These are phyloP conservation scores for Hypercompe scribonia DNA, from an alignment of 2,888 invertebrate species.

Conservation along the genomic window DNA sequence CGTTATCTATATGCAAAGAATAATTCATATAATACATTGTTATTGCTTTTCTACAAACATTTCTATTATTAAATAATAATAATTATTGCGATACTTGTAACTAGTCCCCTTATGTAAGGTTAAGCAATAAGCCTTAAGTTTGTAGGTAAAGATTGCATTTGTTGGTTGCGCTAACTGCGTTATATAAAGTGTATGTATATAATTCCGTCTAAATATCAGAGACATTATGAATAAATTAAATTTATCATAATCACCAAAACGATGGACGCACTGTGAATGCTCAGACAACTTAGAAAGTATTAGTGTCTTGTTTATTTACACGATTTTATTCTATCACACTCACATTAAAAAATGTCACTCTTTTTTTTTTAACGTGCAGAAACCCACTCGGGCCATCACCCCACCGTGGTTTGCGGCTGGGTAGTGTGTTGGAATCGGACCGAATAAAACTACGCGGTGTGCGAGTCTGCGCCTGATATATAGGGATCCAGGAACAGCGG, in stretches of 20 bases:
- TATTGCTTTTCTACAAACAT: background rate
- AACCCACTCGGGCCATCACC: no score
- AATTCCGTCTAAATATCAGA: background rate
- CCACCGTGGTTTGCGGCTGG: no score
- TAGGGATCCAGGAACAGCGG: no score
- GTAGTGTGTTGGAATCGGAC: no score
- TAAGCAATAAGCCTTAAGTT: background rate
- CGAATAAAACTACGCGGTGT: no score
- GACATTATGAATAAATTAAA: background rate
- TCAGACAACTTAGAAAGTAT: background rate
- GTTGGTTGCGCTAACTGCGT: background rate
- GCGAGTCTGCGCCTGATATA: no score
- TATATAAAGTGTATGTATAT: background rate
- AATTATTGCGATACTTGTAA: no score
- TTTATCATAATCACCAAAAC: background rate
- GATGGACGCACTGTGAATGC: background rate
- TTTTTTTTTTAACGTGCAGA: no score
- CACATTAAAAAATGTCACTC: no score
- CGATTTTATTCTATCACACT: no score
- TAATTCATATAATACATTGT: background rate
- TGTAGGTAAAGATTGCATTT: background rate
- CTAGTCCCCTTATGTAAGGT: background rate
- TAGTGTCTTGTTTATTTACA: background rate
- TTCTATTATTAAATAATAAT: background rate
- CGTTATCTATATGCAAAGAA: background rate